Evolutionary conservation across 1,140 invertebrate genomes (phyloP).

Genomic region (Platyura marginata): DNA sequence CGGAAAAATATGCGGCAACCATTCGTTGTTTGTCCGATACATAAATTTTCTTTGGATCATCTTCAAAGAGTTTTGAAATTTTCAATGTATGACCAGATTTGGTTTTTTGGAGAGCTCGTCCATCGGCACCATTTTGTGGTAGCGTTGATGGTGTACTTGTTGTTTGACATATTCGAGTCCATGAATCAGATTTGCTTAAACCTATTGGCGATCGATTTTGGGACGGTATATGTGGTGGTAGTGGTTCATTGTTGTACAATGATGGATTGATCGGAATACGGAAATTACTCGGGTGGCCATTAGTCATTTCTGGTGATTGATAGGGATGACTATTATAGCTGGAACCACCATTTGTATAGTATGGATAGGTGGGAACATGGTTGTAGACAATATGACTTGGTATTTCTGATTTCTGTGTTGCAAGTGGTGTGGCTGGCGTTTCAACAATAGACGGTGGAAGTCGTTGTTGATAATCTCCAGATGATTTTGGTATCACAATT

Average conservation of each 20-base stretch:
- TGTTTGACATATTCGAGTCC: slow-evolving; percentile 41
- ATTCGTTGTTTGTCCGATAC: slow-evolving; percentile 54
- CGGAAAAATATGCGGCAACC: slow-evolving; percentile 58
- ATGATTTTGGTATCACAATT: too few species aligned
- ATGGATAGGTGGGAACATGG: too few species aligned
- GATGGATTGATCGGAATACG: background rate
- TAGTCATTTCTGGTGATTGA: background rate
- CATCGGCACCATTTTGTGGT: slow-evolving; percentile 10
- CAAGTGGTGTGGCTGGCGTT: slow-evolving; percentile 16
- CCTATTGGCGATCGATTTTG: slow-evolving; percentile 14
- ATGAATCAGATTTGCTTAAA: slow-evolving; percentile 61
- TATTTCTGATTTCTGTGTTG: slow-evolving; percentile 11
- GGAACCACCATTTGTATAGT: too few species aligned
- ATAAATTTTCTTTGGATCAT: slow-evolving; percentile 50
- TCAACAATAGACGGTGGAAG: slow-evolving; percentile 16
- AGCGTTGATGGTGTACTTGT: slow-evolving; percentile 19
- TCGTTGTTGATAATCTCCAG: slow-evolving; percentile 3
- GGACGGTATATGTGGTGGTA: background rate
- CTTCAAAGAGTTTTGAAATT: slow-evolving; percentile 58
- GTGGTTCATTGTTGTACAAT: background rate
- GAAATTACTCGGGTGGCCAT: background rate
- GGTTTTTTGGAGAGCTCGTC: slow-evolving; percentile 31
- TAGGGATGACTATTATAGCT: slow-evolving; percentile 4
- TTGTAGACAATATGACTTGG: slow-evolving; percentile 22
- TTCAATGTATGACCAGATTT: slow-evolving; percentile 52